Conservation (phyloP, 2,888 invertebrate species). For the Drosophila meridiana region DNA sequence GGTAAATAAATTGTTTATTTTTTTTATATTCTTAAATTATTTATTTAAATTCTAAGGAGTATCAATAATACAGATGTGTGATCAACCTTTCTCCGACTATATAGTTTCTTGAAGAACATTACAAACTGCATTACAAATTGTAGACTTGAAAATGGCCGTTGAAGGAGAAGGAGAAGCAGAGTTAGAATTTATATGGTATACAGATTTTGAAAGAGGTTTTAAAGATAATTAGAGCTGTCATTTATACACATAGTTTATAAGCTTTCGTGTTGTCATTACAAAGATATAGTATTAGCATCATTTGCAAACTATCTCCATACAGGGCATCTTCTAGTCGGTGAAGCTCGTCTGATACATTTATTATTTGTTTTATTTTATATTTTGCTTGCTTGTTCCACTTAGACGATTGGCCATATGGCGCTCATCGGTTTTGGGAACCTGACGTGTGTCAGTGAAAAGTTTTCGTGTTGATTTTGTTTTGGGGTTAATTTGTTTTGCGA, state of each 20-base stretch:
- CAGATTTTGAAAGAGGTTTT: no score
- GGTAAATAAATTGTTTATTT: not conserved
- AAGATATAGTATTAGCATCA: not conserved
- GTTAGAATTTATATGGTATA: no score
- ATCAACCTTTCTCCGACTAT: no score
- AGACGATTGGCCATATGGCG: slow-evolving; percentile 73
- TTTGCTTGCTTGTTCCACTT: slow-evolving; percentile 43
- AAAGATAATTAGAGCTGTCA: no score
- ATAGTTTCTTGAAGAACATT: not conserved
- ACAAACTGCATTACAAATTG: no score
- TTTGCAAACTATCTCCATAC: not conserved
- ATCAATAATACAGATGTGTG: no score
- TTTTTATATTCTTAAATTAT: no score
- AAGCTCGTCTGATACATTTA: not conserved
- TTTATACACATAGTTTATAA: no score
- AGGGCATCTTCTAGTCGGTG: not conserved
- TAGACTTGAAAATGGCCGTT: no score
- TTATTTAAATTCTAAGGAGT: no score
- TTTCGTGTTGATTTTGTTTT: slow-evolving; percentile 75
- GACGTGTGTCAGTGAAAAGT: slow-evolving; percentile 79
- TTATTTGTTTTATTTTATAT: slow-evolving; percentile 19
- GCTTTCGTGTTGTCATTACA: no score
- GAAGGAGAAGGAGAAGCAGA: no score
- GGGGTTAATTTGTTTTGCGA: slow-evolving; percentile 79
- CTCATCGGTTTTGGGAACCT: slow-evolving; percentile 66